Conservation (phyloP, 2,888 invertebrate species). For the Apamea crenata region DNA sequence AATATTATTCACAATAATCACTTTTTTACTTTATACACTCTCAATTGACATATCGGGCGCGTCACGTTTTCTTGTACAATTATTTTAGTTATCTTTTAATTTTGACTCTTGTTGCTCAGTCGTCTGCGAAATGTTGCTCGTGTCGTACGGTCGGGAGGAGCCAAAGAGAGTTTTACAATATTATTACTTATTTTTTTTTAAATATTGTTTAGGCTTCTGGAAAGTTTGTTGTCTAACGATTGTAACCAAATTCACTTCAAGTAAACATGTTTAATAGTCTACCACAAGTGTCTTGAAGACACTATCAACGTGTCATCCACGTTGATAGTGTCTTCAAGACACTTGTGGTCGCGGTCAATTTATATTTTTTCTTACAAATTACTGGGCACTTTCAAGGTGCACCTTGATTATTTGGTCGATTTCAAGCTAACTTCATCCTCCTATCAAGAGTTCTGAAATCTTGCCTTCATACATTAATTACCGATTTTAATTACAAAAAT, state of each 20-base stretch:
- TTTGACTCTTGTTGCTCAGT: conserved; percentile 74
- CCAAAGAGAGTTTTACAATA: neutral
- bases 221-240: neutral
- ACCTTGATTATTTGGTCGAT: too few species aligned
- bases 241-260: neutral
- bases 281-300: neutral
- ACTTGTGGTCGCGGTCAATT: neutral
- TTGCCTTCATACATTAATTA: neutral
- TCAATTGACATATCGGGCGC: conserved; percentile 89
- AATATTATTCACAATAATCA: conserved; percentile 80
- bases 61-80: conserved; percentile 87
- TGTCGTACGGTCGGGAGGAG: conserved; percentile 53
- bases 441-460: neutral
- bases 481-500: neutral
- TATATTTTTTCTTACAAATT: neutral
- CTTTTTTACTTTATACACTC: conserved; percentile 86
- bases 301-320: neutral
- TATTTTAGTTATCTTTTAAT: conserved; percentile 79
- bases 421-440: neutral
- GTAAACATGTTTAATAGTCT: neutral
- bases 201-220: neutral
- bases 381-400: neutral
- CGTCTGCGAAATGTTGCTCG: conserved; percentile 73
- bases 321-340: too few species aligned
- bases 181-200: neutral